Percentiles rank a stretch among this genome's conserved stretches.
Conservation (phyloP, 2,888 invertebrate genomes). For the Odontocolon sp. region DNA sequence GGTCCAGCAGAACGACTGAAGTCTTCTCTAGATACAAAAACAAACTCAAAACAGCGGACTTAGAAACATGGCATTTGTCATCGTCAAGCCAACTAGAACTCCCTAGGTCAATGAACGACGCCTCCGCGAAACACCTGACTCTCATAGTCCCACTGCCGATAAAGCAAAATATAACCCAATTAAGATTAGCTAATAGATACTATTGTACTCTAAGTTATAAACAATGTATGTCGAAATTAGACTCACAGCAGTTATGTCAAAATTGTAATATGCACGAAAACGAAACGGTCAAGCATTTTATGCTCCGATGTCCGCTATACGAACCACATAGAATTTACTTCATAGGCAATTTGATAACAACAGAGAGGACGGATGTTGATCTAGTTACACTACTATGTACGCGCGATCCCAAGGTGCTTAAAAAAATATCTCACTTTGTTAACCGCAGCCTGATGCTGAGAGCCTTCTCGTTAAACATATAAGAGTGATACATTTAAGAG, state of each 20-base stretch:
- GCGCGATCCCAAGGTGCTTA: conserved; percentile 1
- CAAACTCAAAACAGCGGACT: no score
- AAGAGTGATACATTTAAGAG: no score
- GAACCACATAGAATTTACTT: not conserved
- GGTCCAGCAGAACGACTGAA: no score
- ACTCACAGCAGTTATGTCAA: not conserved
- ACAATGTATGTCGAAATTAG: not conserved
- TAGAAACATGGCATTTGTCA: no score
- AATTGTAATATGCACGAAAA: not conserved
- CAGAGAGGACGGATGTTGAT: conserved; percentile 5
- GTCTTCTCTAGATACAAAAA: no score
- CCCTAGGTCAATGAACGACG: no score
- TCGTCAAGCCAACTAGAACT: no score
- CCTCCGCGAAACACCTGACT: no score
- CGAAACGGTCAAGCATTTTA: not conserved
- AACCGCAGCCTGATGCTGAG: conserved; percentile 5
- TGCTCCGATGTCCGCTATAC: not conserved
- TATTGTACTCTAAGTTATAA: not conserved
- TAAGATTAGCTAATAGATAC: no score
- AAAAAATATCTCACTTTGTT: conserved; percentile 6
- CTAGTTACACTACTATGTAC: not conserved
- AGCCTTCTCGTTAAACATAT: not conserved
- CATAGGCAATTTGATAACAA: not conserved
- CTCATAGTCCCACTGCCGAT: no score
- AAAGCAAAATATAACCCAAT: no score